Evolutionary conservation across 2,113 vertebrate genomes (phyloP).

Genomic region (Neogobius melanostomus): DNA sequence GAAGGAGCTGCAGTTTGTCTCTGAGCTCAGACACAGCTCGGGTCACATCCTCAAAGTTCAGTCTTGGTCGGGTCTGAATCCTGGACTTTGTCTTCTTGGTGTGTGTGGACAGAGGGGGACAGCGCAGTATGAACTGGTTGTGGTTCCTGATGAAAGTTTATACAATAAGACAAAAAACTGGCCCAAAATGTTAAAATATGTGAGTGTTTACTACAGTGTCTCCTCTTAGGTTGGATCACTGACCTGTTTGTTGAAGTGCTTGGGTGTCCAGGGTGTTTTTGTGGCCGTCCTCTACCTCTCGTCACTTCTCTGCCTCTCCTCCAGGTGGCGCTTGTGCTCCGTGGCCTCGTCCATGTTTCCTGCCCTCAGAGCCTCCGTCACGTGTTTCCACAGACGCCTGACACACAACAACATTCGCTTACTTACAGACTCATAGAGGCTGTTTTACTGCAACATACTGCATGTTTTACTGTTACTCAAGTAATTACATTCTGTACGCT

Average conservation of each 20-base stretch:
- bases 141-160: no score
- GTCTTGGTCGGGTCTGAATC: background rate
- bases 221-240: constrained; percentile 5
- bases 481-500: no score
- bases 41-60: background rate
- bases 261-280: constrained; percentile 79
- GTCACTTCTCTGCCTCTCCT: constrained; percentile 86
- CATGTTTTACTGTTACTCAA: no score
- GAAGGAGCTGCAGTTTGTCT: background rate
- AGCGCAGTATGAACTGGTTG: no score
- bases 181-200: no score
- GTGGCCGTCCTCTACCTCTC: constrained; percentile 77
- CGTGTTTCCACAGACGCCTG: constrained; percentile 87
- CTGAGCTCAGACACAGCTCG: background rate
- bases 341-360: constrained; percentile 84
- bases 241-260: constrained; percentile 89
- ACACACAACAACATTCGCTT: background rate
- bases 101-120: background rate
- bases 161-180: no score
- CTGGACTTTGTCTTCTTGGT: background rate
- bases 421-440: no score
- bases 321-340: constrained; percentile 86
- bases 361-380: constrained; percentile 81
- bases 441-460: no score
- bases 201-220: no score